Evolutionary conservation across 1,140 invertebrate species (phyloP), one percentile per base, ranked within the genome.

Genomic region (Cheumatopsyche charites): DNA sequence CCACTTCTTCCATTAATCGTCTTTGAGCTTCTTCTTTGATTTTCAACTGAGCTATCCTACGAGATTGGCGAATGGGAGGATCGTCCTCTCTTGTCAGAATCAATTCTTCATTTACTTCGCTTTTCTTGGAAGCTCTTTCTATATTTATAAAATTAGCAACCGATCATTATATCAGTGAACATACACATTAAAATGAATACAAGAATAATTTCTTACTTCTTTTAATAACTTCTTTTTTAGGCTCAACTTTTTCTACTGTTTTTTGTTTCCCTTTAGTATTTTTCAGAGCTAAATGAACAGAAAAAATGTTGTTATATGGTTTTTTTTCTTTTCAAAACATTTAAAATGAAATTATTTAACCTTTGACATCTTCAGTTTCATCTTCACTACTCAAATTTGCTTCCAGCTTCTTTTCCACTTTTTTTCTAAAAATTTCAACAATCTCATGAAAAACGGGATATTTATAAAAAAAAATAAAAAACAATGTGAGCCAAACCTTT

Each of bases 1-100:
- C 86, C 1, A 90, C 87, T 77, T 93, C 91, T 76, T 94, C 91
- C 23, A 90, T 79, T 74, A 90, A 87, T 49, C 90, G 84, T 7
- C 90, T 79, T 65, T 94, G 91, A 0, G 90, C 90, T 79, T 93
- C 91, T 78, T 94, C 92, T 71, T 90, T 92, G 61, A 94, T 93
- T 76, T 94, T 93, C 72, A 94, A 86, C 78, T 94, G 92, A 0
- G 93, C 93, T 76, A 95, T 93, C 62, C 93, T 84, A 2, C 92
- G 84, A 6, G 92, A 94, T 76, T 92, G 90, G 15, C 92, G 81
- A 1, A 93, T 88, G 0, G 89, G 88, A 3, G 87, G 84, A 21
- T 80, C 69, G 45, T 82, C 82, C 5, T 78, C 77, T 58, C 11
- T 62, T 9, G 12, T 4, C 42, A 36, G 23, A 12, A 29, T 13